Evolutionary conservation across 2,113 vertebrate species (phyloP).

Genomic region (Hiodon tergisus): DNA sequence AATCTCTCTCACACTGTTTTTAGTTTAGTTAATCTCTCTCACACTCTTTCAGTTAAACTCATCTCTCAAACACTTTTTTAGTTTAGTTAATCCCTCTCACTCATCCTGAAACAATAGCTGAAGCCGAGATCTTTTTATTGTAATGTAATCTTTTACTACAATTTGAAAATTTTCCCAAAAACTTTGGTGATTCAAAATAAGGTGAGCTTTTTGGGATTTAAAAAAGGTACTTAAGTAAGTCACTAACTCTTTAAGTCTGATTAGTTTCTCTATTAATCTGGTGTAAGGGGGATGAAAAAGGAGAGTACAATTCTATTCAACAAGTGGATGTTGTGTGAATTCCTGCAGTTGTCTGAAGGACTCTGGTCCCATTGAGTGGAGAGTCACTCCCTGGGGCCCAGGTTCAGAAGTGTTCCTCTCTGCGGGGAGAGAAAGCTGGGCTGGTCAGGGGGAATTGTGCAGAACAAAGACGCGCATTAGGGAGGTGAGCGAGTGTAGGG

Average conservation of each 20-base stretch:
- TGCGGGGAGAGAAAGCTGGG: conserved; percentile 84
- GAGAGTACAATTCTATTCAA: neutral
- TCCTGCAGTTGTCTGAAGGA: conserved; percentile 8
- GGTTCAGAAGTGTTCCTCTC: conserved; percentile 60
- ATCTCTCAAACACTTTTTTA: conserved; percentile 9
- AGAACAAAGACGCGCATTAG: conserved; percentile 70
- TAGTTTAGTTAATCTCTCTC: neutral
- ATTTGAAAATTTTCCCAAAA: too few relatives aligned
- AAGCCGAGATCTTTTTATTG: too few relatives aligned
- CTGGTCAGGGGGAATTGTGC: conserved; percentile 78
- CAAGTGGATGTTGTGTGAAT: conserved; percentile 18
- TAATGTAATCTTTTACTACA: too few relatives aligned
- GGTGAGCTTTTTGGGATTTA: conserved; percentile 1
- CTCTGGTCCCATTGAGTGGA: neutral
- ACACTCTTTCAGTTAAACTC: conserved; percentile 18
- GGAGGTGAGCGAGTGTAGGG: conserved; percentile 64
- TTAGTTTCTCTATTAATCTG: conserved; percentile 8
- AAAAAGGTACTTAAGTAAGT: too few relatives aligned
- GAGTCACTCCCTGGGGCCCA: conserved; percentile 6
- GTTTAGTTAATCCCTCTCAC: too few relatives aligned
- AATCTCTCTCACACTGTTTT: neutral
- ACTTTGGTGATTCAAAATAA: too few relatives aligned
- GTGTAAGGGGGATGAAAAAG: conserved; percentile 9
- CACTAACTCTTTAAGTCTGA: too few relatives aligned
- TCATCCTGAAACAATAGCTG: too few relatives aligned